Conservation (phyloP, 2,113 vertebrate genomes). For the Orientallactaga bullata region DNA sequence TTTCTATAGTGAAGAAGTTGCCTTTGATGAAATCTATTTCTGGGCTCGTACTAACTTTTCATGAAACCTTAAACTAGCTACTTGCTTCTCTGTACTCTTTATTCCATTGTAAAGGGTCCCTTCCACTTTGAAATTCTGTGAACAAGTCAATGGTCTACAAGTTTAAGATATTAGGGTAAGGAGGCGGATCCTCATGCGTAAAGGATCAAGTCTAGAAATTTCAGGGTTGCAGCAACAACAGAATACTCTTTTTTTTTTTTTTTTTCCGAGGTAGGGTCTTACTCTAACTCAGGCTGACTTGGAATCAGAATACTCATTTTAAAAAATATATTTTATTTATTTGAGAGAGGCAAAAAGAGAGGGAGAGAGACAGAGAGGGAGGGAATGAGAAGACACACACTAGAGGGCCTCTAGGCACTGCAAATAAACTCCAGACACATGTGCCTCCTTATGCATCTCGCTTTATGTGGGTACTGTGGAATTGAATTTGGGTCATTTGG, state of each 20-base stretch:
- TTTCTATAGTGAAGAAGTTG: neutral
- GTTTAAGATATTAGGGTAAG: neutral
- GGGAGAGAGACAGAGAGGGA: no score
- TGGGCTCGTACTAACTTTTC: neutral
- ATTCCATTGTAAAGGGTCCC: neutral
- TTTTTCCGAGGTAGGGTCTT: no score
- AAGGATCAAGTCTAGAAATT: neutral
- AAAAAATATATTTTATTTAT: no score
- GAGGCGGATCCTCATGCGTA: neutral
- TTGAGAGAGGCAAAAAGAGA: no score
- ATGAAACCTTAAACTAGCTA: neutral
- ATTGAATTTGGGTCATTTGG: no score
- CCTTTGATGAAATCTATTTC: neutral
- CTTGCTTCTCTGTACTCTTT: neutral
- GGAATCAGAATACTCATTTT: neutral
- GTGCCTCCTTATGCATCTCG: no score
- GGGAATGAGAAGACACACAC: no score
- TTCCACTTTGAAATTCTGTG: neutral
- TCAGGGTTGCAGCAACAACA: neutral
- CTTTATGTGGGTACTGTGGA: no score
- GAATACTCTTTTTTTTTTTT: neutral
- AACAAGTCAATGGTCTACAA: neutral
- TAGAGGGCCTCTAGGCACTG: no score
- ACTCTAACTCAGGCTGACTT: no score
- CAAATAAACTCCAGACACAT: no score